Conservation (phyloP, 1,140 invertebrate species). For the Drosophila bocqueti region DNA sequence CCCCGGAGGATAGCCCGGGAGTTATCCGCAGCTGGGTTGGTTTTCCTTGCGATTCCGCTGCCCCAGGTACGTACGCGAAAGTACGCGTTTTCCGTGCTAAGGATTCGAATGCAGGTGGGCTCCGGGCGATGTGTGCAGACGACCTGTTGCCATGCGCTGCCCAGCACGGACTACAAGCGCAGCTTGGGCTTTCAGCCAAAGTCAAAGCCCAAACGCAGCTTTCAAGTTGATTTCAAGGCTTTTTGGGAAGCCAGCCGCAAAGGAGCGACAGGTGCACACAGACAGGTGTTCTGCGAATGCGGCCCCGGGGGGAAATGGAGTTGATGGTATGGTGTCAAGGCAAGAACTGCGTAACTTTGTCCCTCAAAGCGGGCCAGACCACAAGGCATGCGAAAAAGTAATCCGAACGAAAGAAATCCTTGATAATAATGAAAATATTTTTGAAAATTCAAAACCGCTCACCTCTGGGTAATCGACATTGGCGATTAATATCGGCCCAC, state of each 20-base stretch:
- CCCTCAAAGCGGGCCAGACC: background rate
- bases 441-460: background rate
- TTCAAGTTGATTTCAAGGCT: slow-evolving; percentile 13
- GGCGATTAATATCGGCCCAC: background rate
- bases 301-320: background rate
- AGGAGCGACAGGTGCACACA: slow-evolving; percentile 14
- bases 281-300: background rate
- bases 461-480: background rate
- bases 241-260: background rate
- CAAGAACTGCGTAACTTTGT: background rate
- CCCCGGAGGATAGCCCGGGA: background rate
- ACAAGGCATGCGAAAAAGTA: background rate
- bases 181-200: slow-evolving; percentile 31
- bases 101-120: background rate
- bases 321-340: background rate
- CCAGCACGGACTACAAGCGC: slow-evolving; percentile 27
- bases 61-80: background rate
- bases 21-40: background rate
- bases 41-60: background rate
- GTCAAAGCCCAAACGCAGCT: slow-evolving; percentile 14
- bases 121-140: slow-evolving; percentile 28
- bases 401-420: background rate
- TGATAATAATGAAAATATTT: background rate
- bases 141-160: slow-evolving; percentile 57
- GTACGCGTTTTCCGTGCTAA: background rate